phyloP scores from a whole-genome alignment of 2,888 invertebrate genomes.

The Thumatha senex region DNA sequence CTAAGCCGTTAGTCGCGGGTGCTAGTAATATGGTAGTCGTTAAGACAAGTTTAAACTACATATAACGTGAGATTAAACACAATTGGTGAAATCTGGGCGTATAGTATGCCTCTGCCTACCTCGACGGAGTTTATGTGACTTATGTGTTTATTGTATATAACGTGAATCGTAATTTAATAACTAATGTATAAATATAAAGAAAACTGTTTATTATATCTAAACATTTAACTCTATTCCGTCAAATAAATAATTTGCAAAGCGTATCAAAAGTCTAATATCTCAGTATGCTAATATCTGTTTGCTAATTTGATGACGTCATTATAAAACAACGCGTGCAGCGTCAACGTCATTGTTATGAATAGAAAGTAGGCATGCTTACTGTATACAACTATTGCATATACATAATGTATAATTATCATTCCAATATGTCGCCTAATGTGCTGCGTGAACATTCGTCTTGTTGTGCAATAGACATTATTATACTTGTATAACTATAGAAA shows the following conservation, averaged over 20 bases:
- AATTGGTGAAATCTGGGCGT: too few relatives aligned
- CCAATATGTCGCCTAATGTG: constrained; percentile 25
- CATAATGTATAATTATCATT: constrained; percentile 28
- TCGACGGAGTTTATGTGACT: too few relatives aligned
- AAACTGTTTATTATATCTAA: too few relatives aligned
- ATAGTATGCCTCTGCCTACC: too few relatives aligned
- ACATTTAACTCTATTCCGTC: too few relatives aligned
- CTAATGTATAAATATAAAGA: background rate
- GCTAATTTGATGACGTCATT: constrained; percentile 34
- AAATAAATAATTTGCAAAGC: background rate
- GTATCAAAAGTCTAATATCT: constrained; percentile 6
- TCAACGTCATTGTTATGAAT: constrained; percentile 34
- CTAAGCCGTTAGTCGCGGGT: too few relatives aligned
- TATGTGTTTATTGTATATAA: too few relatives aligned
- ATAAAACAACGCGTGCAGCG: constrained; percentile 21
- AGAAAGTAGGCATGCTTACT: constrained; percentile 40
- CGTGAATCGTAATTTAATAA: background rate
- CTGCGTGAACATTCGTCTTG: constrained; percentile 14
- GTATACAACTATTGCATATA: constrained; percentile 18
- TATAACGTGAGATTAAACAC: too few relatives aligned
- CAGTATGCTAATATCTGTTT: constrained; percentile 35
- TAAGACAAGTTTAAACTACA: too few relatives aligned
- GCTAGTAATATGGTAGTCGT: too few relatives aligned
- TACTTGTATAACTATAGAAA: background rate
- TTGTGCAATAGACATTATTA: constrained; percentile 12